A percentile compares a stretch with the other conserved stretches of the same genome.
phyloP scores from a whole-genome alignment of 2,888 invertebrate genomes.

The Operophtera brumata region DNA sequence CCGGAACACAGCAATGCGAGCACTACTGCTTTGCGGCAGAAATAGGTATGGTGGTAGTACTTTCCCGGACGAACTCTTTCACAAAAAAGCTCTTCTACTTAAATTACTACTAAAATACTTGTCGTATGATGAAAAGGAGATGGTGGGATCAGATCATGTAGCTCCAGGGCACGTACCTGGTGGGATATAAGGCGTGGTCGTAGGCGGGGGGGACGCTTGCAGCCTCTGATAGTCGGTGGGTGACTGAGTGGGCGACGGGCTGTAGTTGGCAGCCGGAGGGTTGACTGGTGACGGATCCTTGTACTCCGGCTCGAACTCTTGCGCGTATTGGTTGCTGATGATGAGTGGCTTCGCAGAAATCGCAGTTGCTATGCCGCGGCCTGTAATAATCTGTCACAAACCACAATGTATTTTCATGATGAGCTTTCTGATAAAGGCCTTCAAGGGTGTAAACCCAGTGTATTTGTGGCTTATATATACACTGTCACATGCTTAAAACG shows the following conservation, averaged over 20 bases:
- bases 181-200: conserved; percentile 66
- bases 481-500: no score
- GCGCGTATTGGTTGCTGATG: conserved; percentile 75
- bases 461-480: no score
- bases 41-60: no score
- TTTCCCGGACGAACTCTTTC: no score
- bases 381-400: conserved; percentile 59
- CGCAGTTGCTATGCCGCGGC: conserved; percentile 62
- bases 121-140: no score
- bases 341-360: conserved; percentile 59
- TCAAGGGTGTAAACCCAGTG: no score
- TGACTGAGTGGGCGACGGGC: conserved; percentile 53
- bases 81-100: no score
- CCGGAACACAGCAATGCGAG: no score
- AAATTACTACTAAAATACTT: no score
- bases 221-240: conserved; percentile 57
- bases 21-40: no score
- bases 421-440: background rate
- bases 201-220: conserved; percentile 63
- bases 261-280: conserved; percentile 39
- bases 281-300: conserved; percentile 50
- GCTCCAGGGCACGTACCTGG: no score
- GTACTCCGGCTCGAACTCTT: conserved; percentile 69
- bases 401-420: background rate
- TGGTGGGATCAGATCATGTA: no score